Percentiles rank a stretch among this genome's conserved stretches.
phyloP scores from a whole-genome alignment of 2,888 invertebrate species.

The Chelonus formosanus region DNA sequence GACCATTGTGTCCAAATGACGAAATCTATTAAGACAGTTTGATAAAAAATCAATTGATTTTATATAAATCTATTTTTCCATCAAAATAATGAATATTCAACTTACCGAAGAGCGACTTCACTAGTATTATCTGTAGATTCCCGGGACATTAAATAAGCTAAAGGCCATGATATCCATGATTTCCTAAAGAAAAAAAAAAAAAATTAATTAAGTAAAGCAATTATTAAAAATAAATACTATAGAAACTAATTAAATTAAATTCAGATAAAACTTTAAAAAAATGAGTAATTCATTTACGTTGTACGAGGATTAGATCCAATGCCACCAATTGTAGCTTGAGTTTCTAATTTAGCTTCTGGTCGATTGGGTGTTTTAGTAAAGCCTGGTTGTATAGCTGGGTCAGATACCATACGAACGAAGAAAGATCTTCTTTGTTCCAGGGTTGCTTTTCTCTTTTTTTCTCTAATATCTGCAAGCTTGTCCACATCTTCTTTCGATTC shows the following conservation, averaged over 20 bases:
- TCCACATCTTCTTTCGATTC: slow-evolving; percentile 77
- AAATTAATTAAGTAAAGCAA: neutral
- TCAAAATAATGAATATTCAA: slow-evolving; percentile 21
- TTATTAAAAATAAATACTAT: too few species aligned
- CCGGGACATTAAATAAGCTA: slow-evolving; percentile 86
- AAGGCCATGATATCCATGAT: slow-evolving; percentile 93
- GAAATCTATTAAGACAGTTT: slow-evolving; percentile 71
- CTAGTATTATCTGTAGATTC: slow-evolving; percentile 70
- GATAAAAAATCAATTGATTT: slow-evolving; percentile 2
- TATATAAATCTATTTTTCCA: slow-evolving; percentile 21
- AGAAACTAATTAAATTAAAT: too few species aligned
- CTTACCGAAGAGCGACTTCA: slow-evolving; percentile 82
- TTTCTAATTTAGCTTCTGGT: slow-evolving; percentile 56
- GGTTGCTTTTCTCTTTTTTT: slow-evolving; percentile 79
- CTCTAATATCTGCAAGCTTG: slow-evolving; percentile 77
- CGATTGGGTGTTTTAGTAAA: slow-evolving; percentile 63
- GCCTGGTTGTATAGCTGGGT: slow-evolving; percentile 81
- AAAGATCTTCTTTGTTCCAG: slow-evolving; percentile 92
- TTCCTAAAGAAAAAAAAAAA: slow-evolving; percentile 67
- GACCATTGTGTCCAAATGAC: slow-evolving; percentile 87
- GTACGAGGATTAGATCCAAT: slow-evolving; percentile 53
- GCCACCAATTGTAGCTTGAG: slow-evolving; percentile 58
- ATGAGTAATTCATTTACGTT: slow-evolving; percentile 42
- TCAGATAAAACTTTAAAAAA: too few species aligned
- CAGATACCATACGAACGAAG: slow-evolving; percentile 97